These are phyloP conservation scores for Athalia cordata DNA, from an alignment of 2,888 invertebrate species.

Conservation along the genomic window DNA sequence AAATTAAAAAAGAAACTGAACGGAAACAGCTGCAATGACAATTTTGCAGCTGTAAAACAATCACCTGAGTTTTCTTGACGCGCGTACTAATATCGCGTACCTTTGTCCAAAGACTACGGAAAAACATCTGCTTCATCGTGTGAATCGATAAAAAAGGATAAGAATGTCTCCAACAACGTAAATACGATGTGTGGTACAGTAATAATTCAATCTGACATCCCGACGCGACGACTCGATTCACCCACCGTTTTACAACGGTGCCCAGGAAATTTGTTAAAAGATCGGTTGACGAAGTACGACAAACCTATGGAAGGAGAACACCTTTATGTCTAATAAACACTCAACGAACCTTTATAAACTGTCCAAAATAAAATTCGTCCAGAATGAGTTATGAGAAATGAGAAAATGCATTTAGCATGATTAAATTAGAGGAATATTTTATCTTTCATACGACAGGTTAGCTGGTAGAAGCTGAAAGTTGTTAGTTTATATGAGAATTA, in stretches of 20 bases:
- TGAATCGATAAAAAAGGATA: neutral
- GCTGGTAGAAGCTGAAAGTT: no score
- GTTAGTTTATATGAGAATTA: no score
- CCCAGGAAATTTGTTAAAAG: conserved; percentile 18
- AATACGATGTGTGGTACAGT: neutral
- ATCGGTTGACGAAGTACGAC: neutral
- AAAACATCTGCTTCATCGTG: neutral
- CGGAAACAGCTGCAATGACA: neutral
- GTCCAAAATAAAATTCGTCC: no score
- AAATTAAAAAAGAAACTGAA: neutral
- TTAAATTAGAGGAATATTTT: no score
- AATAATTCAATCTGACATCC: conserved; percentile 17
- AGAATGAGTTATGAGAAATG: neutral
- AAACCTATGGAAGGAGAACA: neutral
- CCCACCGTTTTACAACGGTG: neutral
- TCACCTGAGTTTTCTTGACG: neutral
- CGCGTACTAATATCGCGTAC: no score
- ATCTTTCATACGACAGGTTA: no score
- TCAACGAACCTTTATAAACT: no score
- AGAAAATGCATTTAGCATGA: no score
- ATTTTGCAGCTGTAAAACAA: neutral
- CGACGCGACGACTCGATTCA: neutral
- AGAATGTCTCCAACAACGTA: no score
- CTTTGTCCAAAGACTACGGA: no score
- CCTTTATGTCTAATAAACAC: neutral